phyloP scores from a whole-genome alignment of 2,797 vertebrate species.

The Rhabdophis nuchalis region DNA sequence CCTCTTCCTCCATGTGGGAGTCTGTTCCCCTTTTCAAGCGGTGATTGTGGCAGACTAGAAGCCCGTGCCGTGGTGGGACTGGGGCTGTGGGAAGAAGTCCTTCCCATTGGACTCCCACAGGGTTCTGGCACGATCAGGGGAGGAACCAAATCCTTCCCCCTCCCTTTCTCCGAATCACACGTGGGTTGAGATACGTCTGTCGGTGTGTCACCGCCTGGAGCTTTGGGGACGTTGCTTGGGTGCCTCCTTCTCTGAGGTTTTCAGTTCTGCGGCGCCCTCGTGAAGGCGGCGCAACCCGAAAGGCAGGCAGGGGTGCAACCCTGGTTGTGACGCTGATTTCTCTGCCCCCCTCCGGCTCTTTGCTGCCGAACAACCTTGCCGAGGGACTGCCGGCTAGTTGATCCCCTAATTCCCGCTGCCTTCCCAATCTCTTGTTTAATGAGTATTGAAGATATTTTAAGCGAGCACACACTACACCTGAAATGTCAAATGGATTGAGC shows the following conservation, averaged over 20 bases:
- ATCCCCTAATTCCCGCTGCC: slow-evolving; percentile 42
- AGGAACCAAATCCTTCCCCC: neutral
- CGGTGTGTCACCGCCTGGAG: neutral
- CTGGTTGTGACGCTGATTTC: neutral
- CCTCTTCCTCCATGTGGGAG: neutral
- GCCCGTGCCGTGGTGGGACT: neutral
- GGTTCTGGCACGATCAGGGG: neutral
- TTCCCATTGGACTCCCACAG: neutral
- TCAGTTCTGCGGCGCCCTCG: too few relatives aligned
- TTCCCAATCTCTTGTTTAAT: slow-evolving; percentile 34
- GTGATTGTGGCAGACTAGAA: neutral
- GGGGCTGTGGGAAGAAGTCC: neutral
- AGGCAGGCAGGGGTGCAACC: neutral
- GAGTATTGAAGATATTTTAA: slow-evolving; percentile 33
- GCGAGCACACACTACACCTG: slow-evolving; percentile 34
- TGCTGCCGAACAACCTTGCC: neutral
- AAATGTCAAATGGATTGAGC: slow-evolving; percentile 26
- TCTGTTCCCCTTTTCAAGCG: neutral
- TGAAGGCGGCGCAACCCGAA: neutral
- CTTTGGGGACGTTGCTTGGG: neutral
- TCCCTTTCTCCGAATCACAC: neutral
- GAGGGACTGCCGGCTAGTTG: neutral
- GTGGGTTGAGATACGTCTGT: neutral
- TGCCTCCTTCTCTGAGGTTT: neutral
- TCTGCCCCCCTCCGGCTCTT: neutral